These are phyloP conservation scores for Chymomyza amoena DNA, from an alignment of 2,888 invertebrate species.

Conservation along the genomic window DNA sequence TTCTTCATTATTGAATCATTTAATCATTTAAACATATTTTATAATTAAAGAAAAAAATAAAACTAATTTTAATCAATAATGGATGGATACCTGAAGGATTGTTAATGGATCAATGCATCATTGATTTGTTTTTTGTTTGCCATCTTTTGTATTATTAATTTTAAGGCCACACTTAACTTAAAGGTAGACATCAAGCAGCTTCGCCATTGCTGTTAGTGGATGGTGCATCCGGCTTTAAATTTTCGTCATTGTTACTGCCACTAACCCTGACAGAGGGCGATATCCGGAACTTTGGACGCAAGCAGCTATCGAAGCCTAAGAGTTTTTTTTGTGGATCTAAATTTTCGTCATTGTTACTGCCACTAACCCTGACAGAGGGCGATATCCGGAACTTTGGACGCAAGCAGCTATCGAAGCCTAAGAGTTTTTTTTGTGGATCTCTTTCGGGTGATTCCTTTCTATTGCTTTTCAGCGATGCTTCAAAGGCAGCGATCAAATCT, in stretches of 20 bases:
- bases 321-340: too few species aligned
- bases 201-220: slow-evolving; percentile 34
- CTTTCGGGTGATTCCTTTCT: too few species aligned
- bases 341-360: too few species aligned
- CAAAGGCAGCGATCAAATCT: too few species aligned
- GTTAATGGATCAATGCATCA: neutral
- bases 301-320: too few species aligned
- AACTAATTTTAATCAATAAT: slow-evolving; percentile 2
- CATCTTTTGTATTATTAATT: neutral
- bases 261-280: slow-evolving; percentile 33
- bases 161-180: neutral
- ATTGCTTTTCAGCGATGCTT: too few species aligned
- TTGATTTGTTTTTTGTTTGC: neutral
- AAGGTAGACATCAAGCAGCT: too few species aligned
- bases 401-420: too few species aligned
- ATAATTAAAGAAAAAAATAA: neutral
- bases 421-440: too few species aligned
- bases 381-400: too few species aligned
- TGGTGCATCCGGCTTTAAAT: slow-evolving; percentile 44
- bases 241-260: slow-evolving; percentile 65
- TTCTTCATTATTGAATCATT: too few species aligned
- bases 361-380: slow-evolving; percentile 91
- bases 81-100: slow-evolving; percentile 11
- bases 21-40: neutral
- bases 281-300: too few species aligned